Evolutionary conservation across 2,797 vertebrate species (phyloP).

Genomic region (Adrianichthys oophorus): DNA sequence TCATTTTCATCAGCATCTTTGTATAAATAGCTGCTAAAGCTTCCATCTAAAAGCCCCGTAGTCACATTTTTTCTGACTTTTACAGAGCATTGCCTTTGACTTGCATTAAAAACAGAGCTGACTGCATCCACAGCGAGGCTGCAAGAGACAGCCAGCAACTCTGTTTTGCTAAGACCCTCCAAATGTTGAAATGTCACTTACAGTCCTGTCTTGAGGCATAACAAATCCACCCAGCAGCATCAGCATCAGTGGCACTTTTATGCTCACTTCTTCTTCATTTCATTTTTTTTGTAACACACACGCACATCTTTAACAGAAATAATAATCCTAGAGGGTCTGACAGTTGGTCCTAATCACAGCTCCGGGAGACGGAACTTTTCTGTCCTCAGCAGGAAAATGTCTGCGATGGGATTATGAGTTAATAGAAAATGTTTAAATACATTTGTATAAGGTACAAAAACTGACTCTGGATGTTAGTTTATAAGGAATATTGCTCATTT

Average conservation of each 20-base stretch:
- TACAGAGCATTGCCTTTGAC: constrained; percentile 18
- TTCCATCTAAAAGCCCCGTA: constrained; percentile 21
- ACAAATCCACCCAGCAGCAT: constrained; percentile 52
- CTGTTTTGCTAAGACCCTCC: constrained; percentile 50
- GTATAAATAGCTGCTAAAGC: constrained; percentile 1
- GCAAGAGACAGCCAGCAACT: constrained; percentile 46
- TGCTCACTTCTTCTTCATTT: constrained; percentile 9
- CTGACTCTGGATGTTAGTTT: too few species aligned
- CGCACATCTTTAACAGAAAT: constrained; percentile 49
- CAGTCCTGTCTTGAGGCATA: constrained; percentile 42
- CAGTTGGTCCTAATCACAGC: constrained; percentile 48
- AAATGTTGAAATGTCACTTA: constrained; percentile 54
- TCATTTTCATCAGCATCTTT: background rate
- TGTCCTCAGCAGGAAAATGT: constrained; percentile 30
- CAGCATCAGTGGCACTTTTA: constrained; percentile 40
- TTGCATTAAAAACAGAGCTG: constrained; percentile 43
- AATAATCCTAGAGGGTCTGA: constrained; percentile 54
- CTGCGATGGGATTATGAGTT: constrained; percentile 1
- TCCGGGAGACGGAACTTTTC: constrained; percentile 39
- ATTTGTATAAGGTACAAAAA: background rate
- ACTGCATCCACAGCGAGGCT: constrained; percentile 26
- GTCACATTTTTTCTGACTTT: constrained; percentile 34
- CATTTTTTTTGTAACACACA: constrained; percentile 35
- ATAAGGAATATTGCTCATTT: too few species aligned
- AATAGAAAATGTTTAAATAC: constrained; percentile 22